Conservation (phyloP, 2,888 invertebrate genomes). For the Lagria hirta region DNA sequence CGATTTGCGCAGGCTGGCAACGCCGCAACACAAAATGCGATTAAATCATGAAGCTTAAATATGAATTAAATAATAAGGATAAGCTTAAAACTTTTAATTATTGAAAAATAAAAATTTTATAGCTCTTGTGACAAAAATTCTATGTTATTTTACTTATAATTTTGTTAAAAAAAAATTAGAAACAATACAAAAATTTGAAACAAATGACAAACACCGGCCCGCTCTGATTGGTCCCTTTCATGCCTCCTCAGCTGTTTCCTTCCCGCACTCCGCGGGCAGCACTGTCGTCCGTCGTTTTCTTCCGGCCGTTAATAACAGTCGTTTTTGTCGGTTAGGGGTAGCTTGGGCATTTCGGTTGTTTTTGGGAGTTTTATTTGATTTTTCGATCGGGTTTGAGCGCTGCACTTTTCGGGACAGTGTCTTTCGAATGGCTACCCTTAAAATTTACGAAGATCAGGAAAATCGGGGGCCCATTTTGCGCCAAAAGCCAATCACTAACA, state of each 20-base stretch:
- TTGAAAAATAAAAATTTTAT: no score
- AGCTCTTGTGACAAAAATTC: no score
- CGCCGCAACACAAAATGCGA: no score
- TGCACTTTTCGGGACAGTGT: slow-evolving; percentile 29
- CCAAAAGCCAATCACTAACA: slow-evolving; percentile 54
- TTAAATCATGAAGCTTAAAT: no score
- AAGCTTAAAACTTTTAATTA: no score
- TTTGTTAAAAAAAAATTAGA: no score
- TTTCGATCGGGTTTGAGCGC: neutral
- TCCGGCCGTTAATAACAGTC: slow-evolving; percentile 32
- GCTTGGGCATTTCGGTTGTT: slow-evolving; percentile 18
- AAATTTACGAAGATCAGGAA: slow-evolving; percentile 78
- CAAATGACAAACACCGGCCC: no score
- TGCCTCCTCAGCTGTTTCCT: slow-evolving; percentile 34
- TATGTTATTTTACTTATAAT: no score
- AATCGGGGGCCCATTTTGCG: slow-evolving; percentile 56
- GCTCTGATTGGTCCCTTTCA: slow-evolving; percentile 16
- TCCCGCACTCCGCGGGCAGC: slow-evolving; percentile 40
- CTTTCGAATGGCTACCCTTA: slow-evolving; percentile 79
- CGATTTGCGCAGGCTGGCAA: no score
- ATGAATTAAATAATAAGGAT: no score
- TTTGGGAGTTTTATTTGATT: no score
- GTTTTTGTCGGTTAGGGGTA: slow-evolving; percentile 34
- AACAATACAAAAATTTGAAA: no score
- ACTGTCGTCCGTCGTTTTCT: slow-evolving; percentile 17